Conservation (phyloP, 2,113 vertebrate species). For the Mus musculus region GRCm39 chr3:140065001-140065500, state of each 20-base stretch:
- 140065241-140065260: neutral
- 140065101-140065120: neutral
- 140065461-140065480: neutral
- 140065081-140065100: neutral
- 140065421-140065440: neutral
- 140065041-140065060: neutral
- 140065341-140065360: neutral
- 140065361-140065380: neutral
- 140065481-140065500: neutral
- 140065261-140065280: neutral
- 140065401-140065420: neutral
- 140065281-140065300: rapidly evolving
- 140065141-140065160: neutral
- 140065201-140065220: neutral
- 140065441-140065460: neutral
- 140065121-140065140: neutral
- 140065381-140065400: neutral
- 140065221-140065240: neutral
- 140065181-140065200: neutral
- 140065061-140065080: neutral
- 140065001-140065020: neutral
- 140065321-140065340: too few relatives aligned
- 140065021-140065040: neutral
- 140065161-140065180: neutral
- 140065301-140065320: neutral